Conservation (phyloP, 2,888 invertebrate species). For the Andrena minutula region DNA sequence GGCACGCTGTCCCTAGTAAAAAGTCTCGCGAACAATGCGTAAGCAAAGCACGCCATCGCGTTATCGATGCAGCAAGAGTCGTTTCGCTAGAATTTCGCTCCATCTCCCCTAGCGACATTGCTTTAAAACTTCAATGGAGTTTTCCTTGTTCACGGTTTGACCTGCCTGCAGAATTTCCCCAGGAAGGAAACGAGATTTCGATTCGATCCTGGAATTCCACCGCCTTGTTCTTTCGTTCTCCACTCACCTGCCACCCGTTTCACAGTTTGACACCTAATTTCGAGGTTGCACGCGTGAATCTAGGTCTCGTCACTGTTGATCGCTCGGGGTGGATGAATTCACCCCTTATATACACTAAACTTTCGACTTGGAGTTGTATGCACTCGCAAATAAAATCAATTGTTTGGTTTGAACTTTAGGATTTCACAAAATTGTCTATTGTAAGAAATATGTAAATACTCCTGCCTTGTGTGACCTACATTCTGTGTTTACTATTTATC, state of each 20-base stretch:
- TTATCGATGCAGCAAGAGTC: conserved; percentile 44
- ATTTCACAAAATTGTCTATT: no score
- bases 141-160: conserved; percentile 32
- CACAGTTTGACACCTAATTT: conserved; percentile 49
- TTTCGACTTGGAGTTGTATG: background rate
- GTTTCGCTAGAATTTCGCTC: conserved; percentile 33
- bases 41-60: conserved; percentile 17
- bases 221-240: conserved; percentile 11
- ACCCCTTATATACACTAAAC: background rate
- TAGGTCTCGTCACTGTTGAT: conserved; percentile 10
- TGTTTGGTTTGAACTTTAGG: background rate
- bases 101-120: conserved; percentile 29
- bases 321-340: background rate
- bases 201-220: conserved; percentile 31
- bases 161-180: conserved; percentile 39
- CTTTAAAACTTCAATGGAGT: conserved; percentile 55
- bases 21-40: background rate
- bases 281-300: conserved; percentile 10
- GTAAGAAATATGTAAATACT: no score
- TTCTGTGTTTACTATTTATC: no score
- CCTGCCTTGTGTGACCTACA: no score
- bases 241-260: background rate
- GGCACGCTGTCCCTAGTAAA: background rate
- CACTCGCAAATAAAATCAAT: conserved; percentile 11
- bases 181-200: conserved; percentile 49